A percentile compares a stretch with the other conserved stretches of the same genome.
Conservation (phyloP, 2,888 invertebrate species). For the Teinopalpus imperialis region DNA sequence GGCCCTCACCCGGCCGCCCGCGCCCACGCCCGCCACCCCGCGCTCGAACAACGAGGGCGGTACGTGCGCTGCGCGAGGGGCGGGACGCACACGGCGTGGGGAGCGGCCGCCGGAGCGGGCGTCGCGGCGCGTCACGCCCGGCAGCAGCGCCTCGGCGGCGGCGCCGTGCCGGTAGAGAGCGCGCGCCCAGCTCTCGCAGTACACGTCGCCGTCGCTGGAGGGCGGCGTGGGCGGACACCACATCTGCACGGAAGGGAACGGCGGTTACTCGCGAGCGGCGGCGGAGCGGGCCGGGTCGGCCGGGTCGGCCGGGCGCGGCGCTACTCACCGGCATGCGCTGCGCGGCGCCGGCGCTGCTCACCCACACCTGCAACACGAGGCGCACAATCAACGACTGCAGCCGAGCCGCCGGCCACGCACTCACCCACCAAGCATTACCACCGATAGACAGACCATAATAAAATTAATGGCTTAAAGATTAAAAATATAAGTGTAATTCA, state of each 20-base stretch:
- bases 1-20: slow-evolving; percentile 84
- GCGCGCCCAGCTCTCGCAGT: slow-evolving; percentile 92
- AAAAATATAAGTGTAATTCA: too few species aligned
- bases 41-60: slow-evolving; percentile 88
- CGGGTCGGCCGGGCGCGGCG: neutral
- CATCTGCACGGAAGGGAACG: slow-evolving; percentile 82
- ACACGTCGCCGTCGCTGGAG: slow-evolving; percentile 94
- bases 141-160: slow-evolving; percentile 88
- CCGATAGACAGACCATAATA: slow-evolving; percentile 6
- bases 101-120: slow-evolving; percentile 81
- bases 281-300: neutral
- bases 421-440: slow-evolving; percentile 9
- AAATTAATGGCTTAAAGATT: too few species aligned
- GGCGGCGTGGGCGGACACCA: slow-evolving; percentile 99
- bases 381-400: neutral
- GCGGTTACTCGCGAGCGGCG: neutral
- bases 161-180: slow-evolving; percentile 90
- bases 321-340: slow-evolving; percentile 92
- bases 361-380: slow-evolving; percentile 85
- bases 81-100: slow-evolving; percentile 83
- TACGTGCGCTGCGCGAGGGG: slow-evolving; percentile 89
- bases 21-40: slow-evolving; percentile 86
- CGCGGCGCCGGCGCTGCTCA: slow-evolving; percentile 83
- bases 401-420: neutral
- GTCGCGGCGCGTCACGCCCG: slow-evolving; percentile 83